A percentile compares a stretch with the other conserved stretches of the same genome.
Evolutionary conservation across 2,888 invertebrate species (phyloP).

Genomic region (Cheiracanthium punctorium): DNA sequence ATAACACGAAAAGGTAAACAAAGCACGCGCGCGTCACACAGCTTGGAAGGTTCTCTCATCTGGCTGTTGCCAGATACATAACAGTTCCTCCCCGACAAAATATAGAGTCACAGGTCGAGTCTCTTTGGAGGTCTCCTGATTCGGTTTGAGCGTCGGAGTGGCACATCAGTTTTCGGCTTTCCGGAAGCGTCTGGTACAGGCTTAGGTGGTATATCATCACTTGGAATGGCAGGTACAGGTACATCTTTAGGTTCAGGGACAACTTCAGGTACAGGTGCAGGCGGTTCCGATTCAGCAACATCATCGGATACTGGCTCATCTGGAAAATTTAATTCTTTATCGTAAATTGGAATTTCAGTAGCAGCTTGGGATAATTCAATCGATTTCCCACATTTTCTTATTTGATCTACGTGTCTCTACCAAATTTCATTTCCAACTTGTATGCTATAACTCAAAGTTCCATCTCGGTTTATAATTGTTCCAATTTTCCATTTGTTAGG

Average conservation of each 20-base stretch:
- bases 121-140: constrained; percentile 36
- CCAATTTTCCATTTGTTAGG: constrained; percentile 47
- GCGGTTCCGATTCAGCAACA: constrained; percentile 48
- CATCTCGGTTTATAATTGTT: constrained; percentile 47
- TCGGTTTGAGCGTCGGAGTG: constrained; percentile 39
- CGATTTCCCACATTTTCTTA: constrained; percentile 45
- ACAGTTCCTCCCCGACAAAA: constrained; percentile 36
- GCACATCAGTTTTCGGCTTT: too few species aligned
- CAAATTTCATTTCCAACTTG: too few species aligned
- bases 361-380: constrained; percentile 47
- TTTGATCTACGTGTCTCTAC: too few species aligned
- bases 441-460: too few species aligned
- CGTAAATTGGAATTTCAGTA: constrained; percentile 47
- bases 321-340: constrained; percentile 45
- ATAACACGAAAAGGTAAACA: too few species aligned
- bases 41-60: constrained; percentile 32
- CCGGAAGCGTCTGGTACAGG: too few species aligned
- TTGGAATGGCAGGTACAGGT: too few species aligned
- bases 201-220: too few species aligned
- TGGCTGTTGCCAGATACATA: constrained; percentile 49
- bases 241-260: not conserved
- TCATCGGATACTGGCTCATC: constrained; percentile 48
- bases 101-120: constrained; percentile 39
- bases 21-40: constrained; percentile 24
- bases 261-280: constrained; percentile 46